Base-by-base conservation (phyloP, 1,140 invertebrate species). In the Caenorhabditis briggsae region DNA sequence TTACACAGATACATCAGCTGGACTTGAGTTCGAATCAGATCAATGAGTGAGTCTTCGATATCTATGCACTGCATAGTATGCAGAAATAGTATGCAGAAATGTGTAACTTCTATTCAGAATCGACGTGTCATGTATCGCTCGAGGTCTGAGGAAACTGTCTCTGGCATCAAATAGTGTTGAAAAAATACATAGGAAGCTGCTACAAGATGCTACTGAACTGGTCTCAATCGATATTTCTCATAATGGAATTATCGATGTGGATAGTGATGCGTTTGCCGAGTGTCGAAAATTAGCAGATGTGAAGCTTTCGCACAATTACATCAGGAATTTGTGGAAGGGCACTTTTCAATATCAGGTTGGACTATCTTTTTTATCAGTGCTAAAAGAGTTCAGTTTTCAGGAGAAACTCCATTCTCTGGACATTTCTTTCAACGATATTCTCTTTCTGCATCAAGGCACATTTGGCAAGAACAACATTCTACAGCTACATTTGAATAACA, bases 391-490 rank as follows among this genome's bases (percentile, higher is more conserved):
- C 5, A 2, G 16, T 46, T 83, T 87, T 48, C 61, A 87, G 86
- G 74, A 84, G 53, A 48, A 25, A 11, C 33, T 87, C 23, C 25
- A 74, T 33, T 20, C 14, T 25, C 55, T 87, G 23, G 86, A 87
- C 53, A 55, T 87, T 18, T 78, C 64, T 6, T 64, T 87, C 43
- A 87, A 87, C 33, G 70, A 70, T 16, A 46, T 87, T 23, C 14
- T 65, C 7, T 64, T 53, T 41, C 11, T 87, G 23, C 82, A 59
- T 23, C 61, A 56, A 70, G 83, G 58, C 11, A 61, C 65, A 46
- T 78, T 87, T n/a, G 86, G 86, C 18, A 82, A 84, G 33, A 87
- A 87, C 25, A 87, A 87, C 41, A 55, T 87, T 20, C 41, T 78
- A 11, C 23, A 87, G 5, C n/a, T 87, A 9, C 58, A 59, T 50